These are phyloP conservation scores for Harlomillsia oculata DNA, from an alignment of 1,140 invertebrate species.

Conservation along the genomic window DNA sequence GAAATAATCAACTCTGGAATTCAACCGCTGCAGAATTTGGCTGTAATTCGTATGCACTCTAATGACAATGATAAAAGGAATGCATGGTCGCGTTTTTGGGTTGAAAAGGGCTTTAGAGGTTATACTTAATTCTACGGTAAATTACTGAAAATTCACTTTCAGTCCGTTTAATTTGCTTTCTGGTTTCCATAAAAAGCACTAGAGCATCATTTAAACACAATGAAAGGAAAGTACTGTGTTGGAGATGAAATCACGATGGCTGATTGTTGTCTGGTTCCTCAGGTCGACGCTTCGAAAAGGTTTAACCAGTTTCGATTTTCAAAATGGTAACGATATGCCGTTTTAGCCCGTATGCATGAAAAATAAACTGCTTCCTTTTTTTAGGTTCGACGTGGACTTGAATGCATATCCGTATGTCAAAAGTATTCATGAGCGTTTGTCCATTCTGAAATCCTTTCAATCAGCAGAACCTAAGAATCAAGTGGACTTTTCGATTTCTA, in stretches of 20 bases:
- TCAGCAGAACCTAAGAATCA: no score
- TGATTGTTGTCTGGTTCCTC: constrained; percentile 89
- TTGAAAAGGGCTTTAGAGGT: constrained; percentile 72
- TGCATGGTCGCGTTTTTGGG: constrained; percentile 88
- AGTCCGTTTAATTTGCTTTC: neutral
- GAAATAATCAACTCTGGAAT: constrained; percentile 84
- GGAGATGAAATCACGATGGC: constrained; percentile 88
- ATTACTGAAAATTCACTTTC: neutral
- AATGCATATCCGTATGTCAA: no score
- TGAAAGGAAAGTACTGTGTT: constrained; percentile 85
- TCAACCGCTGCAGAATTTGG: constrained; percentile 89
- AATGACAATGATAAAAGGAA: constrained; percentile 69
- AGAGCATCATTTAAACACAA: constrained; percentile 71
- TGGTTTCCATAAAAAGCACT: constrained; percentile 50
- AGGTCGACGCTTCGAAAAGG: constrained; percentile 81
- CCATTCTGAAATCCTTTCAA: no score
- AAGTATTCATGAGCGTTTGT: no score
- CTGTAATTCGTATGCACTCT: constrained; percentile 60
- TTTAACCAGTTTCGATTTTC: no score
- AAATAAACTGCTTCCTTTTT: no score
- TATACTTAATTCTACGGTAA: neutral
- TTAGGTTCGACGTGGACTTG: no score
- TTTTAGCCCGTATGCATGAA: no score
- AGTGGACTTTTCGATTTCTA: no score
- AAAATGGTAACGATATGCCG: no score